These are phyloP conservation scores for Zaprionus ghesquierei DNA, from an alignment of 1,140 invertebrate genomes.

Conservation along the genomic window DNA sequence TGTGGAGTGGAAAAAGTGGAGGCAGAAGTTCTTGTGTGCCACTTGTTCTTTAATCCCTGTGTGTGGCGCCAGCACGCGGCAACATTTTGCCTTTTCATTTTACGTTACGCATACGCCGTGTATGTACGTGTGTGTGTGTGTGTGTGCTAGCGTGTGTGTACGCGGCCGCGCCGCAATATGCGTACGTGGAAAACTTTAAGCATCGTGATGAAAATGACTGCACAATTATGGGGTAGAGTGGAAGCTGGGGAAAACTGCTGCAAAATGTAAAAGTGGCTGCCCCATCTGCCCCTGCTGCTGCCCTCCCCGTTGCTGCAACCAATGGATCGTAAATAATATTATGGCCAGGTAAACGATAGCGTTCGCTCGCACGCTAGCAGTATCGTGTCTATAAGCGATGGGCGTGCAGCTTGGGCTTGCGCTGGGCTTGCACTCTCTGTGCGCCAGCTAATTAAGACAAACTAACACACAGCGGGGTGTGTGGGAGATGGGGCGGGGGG, in stretches of 20 bases:
- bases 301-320: conserved; percentile 41
- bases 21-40: conserved; percentile 29
- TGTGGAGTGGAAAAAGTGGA: background rate
- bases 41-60: conserved; percentile 50
- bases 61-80: conserved; percentile 25
- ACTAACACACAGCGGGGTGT: conserved; percentile 47
- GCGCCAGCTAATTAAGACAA: conserved; percentile 75
- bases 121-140: conserved; percentile 2
- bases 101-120: conserved; percentile 64
- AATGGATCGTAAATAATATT: conserved; percentile 79
- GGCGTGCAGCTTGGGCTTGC: conserved; percentile 5
- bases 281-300: background rate
- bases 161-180: conserved; percentile 39
- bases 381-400: conserved; percentile 36
- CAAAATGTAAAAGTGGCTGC: conserved; percentile 24
- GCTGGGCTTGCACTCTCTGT: conserved; percentile 12
- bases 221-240: conserved; percentile 55
- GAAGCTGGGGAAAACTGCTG: background rate
- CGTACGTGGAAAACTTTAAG: conserved; percentile 66
- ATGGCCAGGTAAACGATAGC: conserved; percentile 42
- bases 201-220: conserved; percentile 57
- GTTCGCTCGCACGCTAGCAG: conserved; percentile 15
- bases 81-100: conserved; percentile 64
- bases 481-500: background rate
- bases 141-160: conserved; percentile 2